These are phyloP conservation scores for Esox niger DNA, from an alignment of 2,113 vertebrate species.

Conservation along the genomic window DNA sequence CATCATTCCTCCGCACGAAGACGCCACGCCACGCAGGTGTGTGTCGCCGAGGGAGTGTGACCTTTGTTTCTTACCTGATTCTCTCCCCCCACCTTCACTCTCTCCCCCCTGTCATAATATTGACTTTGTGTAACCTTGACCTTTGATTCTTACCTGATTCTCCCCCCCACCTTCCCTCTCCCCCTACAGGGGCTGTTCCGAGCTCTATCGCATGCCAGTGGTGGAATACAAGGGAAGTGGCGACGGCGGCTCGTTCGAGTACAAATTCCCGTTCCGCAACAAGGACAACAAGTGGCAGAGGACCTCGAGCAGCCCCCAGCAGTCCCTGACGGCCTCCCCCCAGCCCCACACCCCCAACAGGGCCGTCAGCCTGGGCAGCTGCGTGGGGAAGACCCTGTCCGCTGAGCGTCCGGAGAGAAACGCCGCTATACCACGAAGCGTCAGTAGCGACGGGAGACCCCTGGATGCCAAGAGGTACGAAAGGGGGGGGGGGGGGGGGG, in stretches of 20 bases:
- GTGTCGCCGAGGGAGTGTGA: slow-evolving; percentile 1
- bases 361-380: slow-evolving; percentile 79
- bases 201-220: slow-evolving; percentile 89
- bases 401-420: slow-evolving; percentile 83
- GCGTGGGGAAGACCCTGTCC: slow-evolving; percentile 82
- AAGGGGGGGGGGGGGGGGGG: neutral
- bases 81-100: no score
- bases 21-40: slow-evolving; percentile 95
- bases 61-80: neutral
- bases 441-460: slow-evolving; percentile 93
- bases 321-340: slow-evolving; percentile 84
- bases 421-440: slow-evolving; percentile 90
- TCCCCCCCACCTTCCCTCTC: neutral
- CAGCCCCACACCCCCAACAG: slow-evolving; percentile 77
- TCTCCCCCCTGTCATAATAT: no score
- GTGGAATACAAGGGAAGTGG: slow-evolving; percentile 91
- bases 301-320: slow-evolving; percentile 84
- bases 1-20: slow-evolving; percentile 94
- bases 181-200: slow-evolving; percentile 85
- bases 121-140: no score
- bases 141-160: no score
- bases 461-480: slow-evolving; percentile 85
- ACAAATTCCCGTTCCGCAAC: slow-evolving; percentile 97
- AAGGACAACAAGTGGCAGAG: slow-evolving; percentile 98
- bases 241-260: slow-evolving; percentile 89